Percentiles rank a stretch among this genome's conserved stretches.
Evolutionary conservation across 2,113 vertebrate species (phyloP).

Genomic region (Lophura nycthemera): DNA sequence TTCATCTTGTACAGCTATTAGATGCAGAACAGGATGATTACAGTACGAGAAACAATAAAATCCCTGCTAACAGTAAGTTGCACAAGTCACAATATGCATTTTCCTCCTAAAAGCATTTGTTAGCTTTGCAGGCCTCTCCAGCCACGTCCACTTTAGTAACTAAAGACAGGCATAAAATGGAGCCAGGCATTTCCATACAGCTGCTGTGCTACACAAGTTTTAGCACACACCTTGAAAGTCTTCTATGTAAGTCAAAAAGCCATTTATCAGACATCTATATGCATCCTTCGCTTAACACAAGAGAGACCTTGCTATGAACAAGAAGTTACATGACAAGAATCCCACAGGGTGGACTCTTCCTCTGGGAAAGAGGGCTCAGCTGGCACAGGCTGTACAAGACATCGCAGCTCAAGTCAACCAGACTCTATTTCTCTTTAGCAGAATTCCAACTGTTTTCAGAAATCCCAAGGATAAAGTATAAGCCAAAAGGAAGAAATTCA

Average conservation of each 20-base stretch:
- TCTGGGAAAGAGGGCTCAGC: slow-evolving; percentile 17
- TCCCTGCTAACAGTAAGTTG: background rate
- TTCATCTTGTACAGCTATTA: background rate
- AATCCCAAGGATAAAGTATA: background rate
- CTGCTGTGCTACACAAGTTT: background rate
- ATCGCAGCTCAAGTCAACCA: background rate
- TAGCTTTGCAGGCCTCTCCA: background rate
- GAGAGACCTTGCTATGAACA: background rate
- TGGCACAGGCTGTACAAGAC: background rate
- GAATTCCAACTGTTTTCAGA: slow-evolving; percentile 35
- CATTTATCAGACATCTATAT: background rate
- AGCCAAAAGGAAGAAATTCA: slow-evolving; percentile 15
- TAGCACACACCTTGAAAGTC: background rate
- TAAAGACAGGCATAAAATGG: background rate
- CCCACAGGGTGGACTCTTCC: background rate
- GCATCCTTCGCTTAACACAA: background rate
- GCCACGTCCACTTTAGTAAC: background rate
- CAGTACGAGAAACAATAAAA: background rate
- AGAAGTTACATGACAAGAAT: background rate
- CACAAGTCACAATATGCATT: background rate
- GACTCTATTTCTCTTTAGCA: background rate
- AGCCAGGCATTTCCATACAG: background rate
- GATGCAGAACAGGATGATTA: background rate
- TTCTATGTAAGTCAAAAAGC: background rate
- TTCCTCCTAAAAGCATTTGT: background rate